These are phyloP conservation scores for Notolabrus celidotus DNA, from an alignment of 2,797 vertebrate species.

Conservation along the genomic window DNA sequence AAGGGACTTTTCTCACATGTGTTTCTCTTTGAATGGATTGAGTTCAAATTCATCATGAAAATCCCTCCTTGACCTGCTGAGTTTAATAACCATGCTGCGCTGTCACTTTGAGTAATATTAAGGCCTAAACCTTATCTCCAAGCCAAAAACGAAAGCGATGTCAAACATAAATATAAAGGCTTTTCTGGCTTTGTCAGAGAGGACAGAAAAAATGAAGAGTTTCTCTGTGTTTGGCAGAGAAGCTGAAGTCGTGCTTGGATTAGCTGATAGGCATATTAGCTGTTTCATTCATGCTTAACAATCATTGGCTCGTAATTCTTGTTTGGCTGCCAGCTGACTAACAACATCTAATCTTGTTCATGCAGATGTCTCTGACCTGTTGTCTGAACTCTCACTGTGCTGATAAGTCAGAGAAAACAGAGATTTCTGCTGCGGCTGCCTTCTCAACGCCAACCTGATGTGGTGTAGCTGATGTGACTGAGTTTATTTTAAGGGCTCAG, in stretches of 20 bases:
- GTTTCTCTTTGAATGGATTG: constrained; percentile 4
- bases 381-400: neutral
- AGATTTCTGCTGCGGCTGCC: neutral
- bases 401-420: neutral
- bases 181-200: neutral
- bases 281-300: constrained; percentile 3
- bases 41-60: constrained; percentile 9
- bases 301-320: neutral
- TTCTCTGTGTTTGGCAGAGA: neutral
- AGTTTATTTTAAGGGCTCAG: neutral
- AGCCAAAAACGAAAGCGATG: neutral
- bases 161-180: neutral
- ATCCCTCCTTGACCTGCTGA: neutral
- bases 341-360: neutral
- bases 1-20: neutral
- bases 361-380: neutral
- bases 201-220: neutral
- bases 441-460: neutral
- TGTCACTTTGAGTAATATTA: constrained; percentile 5
- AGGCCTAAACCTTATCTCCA: neutral
- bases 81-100: neutral
- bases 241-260: neutral
- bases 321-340: constrained; percentile 2
- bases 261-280: constrained; percentile 1
- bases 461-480: neutral